These are phyloP conservation scores for Pollenia labialis DNA, from an alignment of 2,888 invertebrate genomes.

Conservation along the genomic window DNA sequence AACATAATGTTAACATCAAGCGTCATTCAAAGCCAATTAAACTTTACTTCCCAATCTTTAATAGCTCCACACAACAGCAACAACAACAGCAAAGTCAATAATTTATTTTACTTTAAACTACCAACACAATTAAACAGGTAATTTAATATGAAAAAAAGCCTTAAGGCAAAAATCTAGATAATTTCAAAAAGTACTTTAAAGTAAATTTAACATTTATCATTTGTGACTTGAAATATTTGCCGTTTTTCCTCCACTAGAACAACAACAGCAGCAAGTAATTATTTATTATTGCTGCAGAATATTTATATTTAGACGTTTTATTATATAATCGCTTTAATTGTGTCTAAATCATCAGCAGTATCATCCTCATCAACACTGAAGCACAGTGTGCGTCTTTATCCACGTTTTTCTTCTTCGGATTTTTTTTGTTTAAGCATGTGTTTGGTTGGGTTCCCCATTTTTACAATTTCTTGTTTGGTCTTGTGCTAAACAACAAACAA, in stretches of 20 bases:
- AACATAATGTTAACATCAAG: conserved; percentile 23
- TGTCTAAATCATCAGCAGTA: conserved; percentile 53
- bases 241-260: background rate
- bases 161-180: conserved; percentile 5
- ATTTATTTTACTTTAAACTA: conserved; percentile 7
- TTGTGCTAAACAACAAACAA: conserved; percentile 39
- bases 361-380: conserved; percentile 15
- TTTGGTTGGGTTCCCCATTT: conserved; percentile 3
- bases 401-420: background rate
- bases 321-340: conserved; percentile 64
- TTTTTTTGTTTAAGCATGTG: background rate
- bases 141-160: conserved; percentile 34
- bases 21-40: conserved; percentile 26
- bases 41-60: background rate
- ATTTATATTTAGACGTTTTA: conserved; percentile 44
- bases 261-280: conserved; percentile 25
- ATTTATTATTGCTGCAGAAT: conserved; percentile 31
- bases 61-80: background rate
- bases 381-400: conserved; percentile 7
- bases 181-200: conserved; percentile 33
- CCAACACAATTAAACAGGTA: conserved; percentile 45
- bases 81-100: background rate
- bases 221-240: conserved; percentile 21
- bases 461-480: conserved; percentile 40
- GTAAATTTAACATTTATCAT: conserved; percentile 42